phyloP scores from a whole-genome alignment of 2,797 vertebrate genomes.

The Rallus crepitans region DNA sequence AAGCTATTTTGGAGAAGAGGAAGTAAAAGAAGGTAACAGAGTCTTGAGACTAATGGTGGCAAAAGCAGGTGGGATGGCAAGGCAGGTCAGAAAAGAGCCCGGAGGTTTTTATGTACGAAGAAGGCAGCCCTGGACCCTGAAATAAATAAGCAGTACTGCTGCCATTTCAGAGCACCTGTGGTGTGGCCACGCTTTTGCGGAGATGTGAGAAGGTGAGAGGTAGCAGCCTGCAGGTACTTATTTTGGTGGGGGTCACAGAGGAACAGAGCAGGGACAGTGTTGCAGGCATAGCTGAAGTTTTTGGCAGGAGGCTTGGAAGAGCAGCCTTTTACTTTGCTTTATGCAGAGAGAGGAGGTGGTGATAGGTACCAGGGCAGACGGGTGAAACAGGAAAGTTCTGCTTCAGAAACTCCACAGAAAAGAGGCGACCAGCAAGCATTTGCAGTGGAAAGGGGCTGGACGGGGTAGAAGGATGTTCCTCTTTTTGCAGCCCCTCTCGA shows the following conservation, averaged over 20 bases:
- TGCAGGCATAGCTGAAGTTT: background rate
- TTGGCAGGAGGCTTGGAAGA: background rate
- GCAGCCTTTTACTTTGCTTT: background rate
- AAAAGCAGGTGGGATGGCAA: background rate
- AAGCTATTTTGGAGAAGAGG: constrained; percentile 22
- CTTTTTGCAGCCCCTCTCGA: background rate
- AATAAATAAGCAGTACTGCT: background rate
- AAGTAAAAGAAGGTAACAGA: constrained; percentile 25
- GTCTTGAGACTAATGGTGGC: background rate
- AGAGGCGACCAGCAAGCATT: rapidly evolving
- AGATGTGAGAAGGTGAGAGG: background rate
- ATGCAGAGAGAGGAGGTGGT: background rate
- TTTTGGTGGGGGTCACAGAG: background rate
- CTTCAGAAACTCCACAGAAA: background rate
- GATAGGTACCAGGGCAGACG: background rate
- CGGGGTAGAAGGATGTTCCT: background rate
- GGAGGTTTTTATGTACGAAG: background rate
- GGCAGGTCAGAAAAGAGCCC: background rate
- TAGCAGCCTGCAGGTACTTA: background rate
- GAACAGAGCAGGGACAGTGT: background rate
- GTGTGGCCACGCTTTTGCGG: background rate
- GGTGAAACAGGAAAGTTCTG: background rate
- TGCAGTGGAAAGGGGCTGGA: background rate
- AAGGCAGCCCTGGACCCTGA: background rate
- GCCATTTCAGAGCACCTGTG: rapidly evolving